A percentile compares a stretch with the other conserved stretches of the same genome.
phyloP scores from a whole-genome alignment of 2,797 vertebrate species.

The Brachyrhaphis roseni region DNA sequence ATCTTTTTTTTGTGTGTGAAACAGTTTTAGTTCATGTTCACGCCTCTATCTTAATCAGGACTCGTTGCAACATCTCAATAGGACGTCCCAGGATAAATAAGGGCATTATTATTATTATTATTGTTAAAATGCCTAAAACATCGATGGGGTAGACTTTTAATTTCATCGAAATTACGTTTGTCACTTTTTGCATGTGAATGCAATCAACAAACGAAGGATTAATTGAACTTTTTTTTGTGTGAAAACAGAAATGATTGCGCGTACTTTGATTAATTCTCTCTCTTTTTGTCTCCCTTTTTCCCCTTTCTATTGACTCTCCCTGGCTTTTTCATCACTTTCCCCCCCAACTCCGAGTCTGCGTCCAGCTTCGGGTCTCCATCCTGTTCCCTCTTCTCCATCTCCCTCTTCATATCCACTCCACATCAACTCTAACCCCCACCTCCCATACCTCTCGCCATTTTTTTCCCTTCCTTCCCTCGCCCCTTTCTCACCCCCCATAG shows the following conservation, averaged over 20 bases:
- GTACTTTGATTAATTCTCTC: conserved; percentile 56
- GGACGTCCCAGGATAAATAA: not conserved
- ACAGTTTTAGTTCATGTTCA: not conserved
- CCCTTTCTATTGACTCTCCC: conserved; percentile 24
- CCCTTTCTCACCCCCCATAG: conserved; percentile 29
- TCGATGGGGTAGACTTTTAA: not conserved
- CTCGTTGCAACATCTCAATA: not conserved
- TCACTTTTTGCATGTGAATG: not conserved
- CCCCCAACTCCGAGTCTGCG: conserved; percentile 21
- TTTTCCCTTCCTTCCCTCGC: conserved; percentile 6
- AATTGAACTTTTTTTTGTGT: conserved; percentile 1
- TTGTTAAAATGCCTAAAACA: not conserved
- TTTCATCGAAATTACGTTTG: not conserved
- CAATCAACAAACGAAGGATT: not conserved
- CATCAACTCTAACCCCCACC: conserved; percentile 31
- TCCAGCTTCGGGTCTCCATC: conserved; percentile 19
- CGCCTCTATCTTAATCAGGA: not conserved
- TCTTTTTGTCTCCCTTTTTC: conserved; percentile 46
- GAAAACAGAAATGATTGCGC: conserved; percentile 24
- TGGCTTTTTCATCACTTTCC: conserved; percentile 44
- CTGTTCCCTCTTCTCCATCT: conserved; percentile 34
- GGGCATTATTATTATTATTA: not conserved
- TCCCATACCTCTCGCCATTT: conserved; percentile 23
- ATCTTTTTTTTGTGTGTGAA: not conserved
- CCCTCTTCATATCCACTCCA: conserved; percentile 66